Conservation (phyloP, 2,113 vertebrate species). For the Mirounga angustirostris region DNA sequence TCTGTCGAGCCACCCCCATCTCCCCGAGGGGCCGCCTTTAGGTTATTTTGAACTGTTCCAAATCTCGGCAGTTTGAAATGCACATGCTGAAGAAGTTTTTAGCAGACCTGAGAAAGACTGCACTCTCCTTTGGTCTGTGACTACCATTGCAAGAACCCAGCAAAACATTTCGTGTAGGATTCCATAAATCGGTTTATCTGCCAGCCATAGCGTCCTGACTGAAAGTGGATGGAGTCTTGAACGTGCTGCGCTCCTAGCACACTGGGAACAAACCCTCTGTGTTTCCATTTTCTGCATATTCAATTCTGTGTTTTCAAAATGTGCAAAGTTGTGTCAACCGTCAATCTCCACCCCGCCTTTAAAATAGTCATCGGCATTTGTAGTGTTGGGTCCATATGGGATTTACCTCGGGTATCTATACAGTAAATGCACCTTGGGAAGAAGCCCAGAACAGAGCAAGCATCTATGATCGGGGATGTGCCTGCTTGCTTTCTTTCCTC, state of each 20-base stretch:
- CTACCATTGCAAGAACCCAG: neutral
- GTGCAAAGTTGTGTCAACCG: rapidly evolving
- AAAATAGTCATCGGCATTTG: neutral
- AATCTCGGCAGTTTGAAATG: conserved; percentile 64
- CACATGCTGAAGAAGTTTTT: conserved; percentile 56
- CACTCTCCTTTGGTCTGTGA: conserved; percentile 52
- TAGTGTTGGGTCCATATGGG: neutral
- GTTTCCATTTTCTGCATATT: neutral
- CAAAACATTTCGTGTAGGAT: neutral
- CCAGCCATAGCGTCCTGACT: neutral
- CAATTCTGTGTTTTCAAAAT: neutral
- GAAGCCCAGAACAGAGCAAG: rapidly evolving
- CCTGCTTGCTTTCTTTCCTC: neutral
- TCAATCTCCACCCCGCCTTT: rapidly evolving
- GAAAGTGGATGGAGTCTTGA: neutral
- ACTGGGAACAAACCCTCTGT: neutral
- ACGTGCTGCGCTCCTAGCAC: neutral
- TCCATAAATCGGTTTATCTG: neutral
- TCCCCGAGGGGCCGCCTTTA: neutral
- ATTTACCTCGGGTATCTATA: too few species aligned
- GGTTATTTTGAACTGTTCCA: conserved; percentile 59
- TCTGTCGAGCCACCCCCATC: neutral
- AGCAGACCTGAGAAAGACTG: conserved; percentile 76
- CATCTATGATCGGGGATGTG: rapidly evolving
- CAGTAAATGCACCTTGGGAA: neutral